Conservation (phyloP, 2,888 invertebrate species). For the Brachylomia viminalis region DNA sequence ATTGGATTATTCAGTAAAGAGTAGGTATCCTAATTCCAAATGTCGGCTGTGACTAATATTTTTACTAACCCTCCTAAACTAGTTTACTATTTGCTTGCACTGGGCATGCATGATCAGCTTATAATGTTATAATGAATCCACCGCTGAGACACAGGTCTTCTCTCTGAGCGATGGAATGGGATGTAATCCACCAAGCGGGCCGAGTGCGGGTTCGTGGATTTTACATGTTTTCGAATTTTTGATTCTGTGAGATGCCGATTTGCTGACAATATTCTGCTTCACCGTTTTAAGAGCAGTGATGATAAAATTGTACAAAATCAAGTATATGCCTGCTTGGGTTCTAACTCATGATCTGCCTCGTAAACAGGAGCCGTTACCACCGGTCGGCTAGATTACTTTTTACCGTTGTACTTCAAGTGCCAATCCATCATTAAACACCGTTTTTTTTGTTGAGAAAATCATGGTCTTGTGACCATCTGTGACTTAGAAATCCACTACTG, state of each 20-base stretch:
- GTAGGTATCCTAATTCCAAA: constrained; percentile 38
- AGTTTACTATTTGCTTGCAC: neutral
- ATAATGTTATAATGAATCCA: too few species aligned
- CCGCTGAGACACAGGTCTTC: neutral
- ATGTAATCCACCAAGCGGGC: neutral
- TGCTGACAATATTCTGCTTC: neutral
- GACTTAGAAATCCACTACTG: too few species aligned
- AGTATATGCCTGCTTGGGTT: neutral
- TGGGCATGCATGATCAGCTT: neutral
- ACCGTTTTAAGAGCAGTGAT: neutral
- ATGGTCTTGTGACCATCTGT: neutral
- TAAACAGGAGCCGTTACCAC: too few species aligned
- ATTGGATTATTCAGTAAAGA: constrained; percentile 38
- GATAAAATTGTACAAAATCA: neutral
- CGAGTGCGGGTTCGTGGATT: neutral
- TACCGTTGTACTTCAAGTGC: too few species aligned
- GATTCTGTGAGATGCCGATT: too few species aligned
- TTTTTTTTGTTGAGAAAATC: neutral
- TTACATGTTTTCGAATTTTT: neutral
- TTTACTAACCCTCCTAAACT: constrained; percentile 11
- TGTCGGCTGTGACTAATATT: constrained; percentile 23
- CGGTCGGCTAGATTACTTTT: neutral
- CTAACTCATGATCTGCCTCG: too few species aligned
- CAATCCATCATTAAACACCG: too few species aligned
- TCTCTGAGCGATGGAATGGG: neutral